These are phyloP conservation scores for Chalcosyrphus nemorum DNA, from an alignment of 2,888 invertebrate species.

Conservation along the genomic window DNA sequence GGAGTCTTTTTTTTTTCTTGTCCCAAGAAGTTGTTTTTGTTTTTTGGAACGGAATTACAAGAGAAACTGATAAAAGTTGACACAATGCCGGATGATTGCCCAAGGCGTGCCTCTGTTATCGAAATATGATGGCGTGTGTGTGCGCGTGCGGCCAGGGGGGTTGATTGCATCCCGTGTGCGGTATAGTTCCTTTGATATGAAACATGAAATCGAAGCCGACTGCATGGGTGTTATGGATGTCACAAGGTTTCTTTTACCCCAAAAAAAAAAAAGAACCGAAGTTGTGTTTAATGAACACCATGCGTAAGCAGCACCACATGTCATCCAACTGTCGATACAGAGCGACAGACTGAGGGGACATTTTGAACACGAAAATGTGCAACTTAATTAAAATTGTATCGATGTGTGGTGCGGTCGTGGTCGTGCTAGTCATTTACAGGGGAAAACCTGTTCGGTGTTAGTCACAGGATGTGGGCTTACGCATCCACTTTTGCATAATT, in stretches of 20 bases:
- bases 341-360: neutral
- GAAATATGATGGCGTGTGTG: slow-evolving; percentile 1
- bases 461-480: slow-evolving; percentile 4
- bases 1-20: slow-evolving; percentile 4
- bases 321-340: slow-evolving; percentile 34
- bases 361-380: slow-evolving; percentile 37
- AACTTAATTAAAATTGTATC: slow-evolving; percentile 19
- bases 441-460: slow-evolving; percentile 6
- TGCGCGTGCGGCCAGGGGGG: slow-evolving; percentile 23
- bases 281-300: slow-evolving; percentile 4
- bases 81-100: slow-evolving; percentile 61
- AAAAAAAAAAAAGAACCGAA: neutral
- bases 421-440: too few relatives aligned
- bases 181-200: slow-evolving; percentile 57
- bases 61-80: slow-evolving; percentile 62
- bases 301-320: slow-evolving; percentile 46
- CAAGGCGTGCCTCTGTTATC: slow-evolving; percentile 54
- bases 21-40: too few relatives aligned
- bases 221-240: slow-evolving; percentile 26
- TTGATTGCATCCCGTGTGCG: slow-evolving; percentile 56
- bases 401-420: neutral
- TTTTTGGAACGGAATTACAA: slow-evolving; percentile 13
- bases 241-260: slow-evolving; percentile 13
- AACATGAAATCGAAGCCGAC: slow-evolving; percentile 60
- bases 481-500: neutral